Base-by-base conservation (phyloP, 2,888 invertebrate species). In the Crocallis elinguaria region DNA sequence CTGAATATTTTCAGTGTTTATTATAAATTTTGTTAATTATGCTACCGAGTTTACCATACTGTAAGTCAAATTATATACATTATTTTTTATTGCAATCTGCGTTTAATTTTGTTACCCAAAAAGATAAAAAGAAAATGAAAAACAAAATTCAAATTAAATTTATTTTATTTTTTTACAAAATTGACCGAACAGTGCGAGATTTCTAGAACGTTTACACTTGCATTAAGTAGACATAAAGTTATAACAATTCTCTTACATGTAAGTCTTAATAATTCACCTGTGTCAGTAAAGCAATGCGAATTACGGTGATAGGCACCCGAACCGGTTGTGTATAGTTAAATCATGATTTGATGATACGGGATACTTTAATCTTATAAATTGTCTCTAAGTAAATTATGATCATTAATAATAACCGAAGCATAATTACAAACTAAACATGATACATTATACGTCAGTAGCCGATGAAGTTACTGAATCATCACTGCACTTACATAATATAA, bases 121-220 rank as follows among this genome's bases (percentile, higher is more conserved):
- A n/a, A n/a, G n/a, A 48, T 17, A 44, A 45, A 36, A 41, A 51
- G 38, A 44, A 67, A 82, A 79, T 71, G 69, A 84, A 82, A 86
- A 80, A 73, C 79, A 73, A 73, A 68, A 67, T 71, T 83, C 77
- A 88, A 89, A 87, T 88, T 85, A 89, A 88, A 83, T 85, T 88
- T 86, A 86, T 81, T 89, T 90, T 84, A 84, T 86, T 89, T 89
- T 86, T 85, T 88, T 88, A 89, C 88, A 91, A 91, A 91, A 90
- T 91, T 91, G 91, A 91, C 91, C 91, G 91, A 91, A 91, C 90
- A 91, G 91, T 91, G 91, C 91, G 91, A 91, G 90, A 91, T 91
- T 91, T 90, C 90, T 90, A 91, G 86, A 88, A 90, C 86, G 91
- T 91, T 90, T 90, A 90, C 89, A 90, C 87, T 91, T 90, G 91